Base-by-base conservation (phyloP, 2,797 vertebrate genomes). In the Sebastes jordani region DNA sequence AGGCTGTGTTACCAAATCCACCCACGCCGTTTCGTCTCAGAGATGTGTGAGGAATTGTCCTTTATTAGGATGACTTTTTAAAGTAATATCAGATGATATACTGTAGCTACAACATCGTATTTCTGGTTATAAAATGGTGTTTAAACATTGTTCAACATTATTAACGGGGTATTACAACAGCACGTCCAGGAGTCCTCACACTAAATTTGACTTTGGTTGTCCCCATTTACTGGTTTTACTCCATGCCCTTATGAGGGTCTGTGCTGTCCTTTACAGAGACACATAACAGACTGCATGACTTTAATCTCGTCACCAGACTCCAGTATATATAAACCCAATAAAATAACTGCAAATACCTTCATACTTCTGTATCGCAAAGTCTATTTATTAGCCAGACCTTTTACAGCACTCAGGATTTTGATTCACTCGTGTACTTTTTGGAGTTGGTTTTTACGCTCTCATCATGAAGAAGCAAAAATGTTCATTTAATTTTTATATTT, bases 301-400 rank as follows among this genome's bases (percentile, higher is more conserved):
- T 46, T 58, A 59, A 78, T 78, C 58, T 81, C 3, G 3, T 64
- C 67, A 68, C 9, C 23, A 46, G 34, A 67, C 58, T 20, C 11
- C 11, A 61, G 27, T 22, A 22, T 22, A 22, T 22, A 22, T 3
- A 63, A 71, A 81, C 49, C 22, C 22, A 54, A 79, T 61, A 5
- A 71, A 84, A 55, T 25, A 32, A 70, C 42, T 68, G 55, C 6
- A 76, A 80, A 71, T 73, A 22, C 22, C 60, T 52, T 70, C 18
- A 68, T n/a, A 65, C 20, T 32, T 73, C 32, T 70, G 20, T 38
- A 34, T 69, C 32, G 67, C 30, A 49, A 29, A 25, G 14, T 71
- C 11, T 9, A 30, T 73, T 78, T 77, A 36, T 63, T 18, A 32
- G 16, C 13, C 7, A 16, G 11, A 73, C 56, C 6, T 72, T 10